Evolutionary conservation across 1,140 invertebrate species (phyloP), one percentile per base, ranked within the genome.

Genomic region (Eurosta solidaginis): DNA sequence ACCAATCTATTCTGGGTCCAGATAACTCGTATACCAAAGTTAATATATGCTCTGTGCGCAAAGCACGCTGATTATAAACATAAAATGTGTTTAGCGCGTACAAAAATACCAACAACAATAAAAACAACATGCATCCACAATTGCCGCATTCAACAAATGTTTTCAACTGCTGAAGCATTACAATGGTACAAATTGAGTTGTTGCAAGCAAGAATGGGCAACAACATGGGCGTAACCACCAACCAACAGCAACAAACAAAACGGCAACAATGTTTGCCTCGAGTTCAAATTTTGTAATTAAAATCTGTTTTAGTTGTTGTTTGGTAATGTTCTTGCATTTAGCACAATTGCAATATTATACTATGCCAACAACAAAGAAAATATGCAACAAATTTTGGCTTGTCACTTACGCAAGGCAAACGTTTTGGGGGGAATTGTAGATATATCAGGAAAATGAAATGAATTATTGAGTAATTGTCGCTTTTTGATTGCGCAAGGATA

Each of bases 241-340:
- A 49, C 12, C 47, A 49, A 49, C 9, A 22, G 22, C 49, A 52
- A 52, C 9, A n/a, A n/a, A n/a, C n/a, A n/a, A n/a, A 17, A 25
- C 49, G 10, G 22, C 49, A 52, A 52, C 22, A 52, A 52, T 25
- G n/a, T 52, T 22, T 49, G 47, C 17, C 4, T 10, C 12, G 27
- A 54, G 22, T 54, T 10, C 22, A 68, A 20, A 68, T 68, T 68
- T 68, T 68, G 59, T 68, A 68, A 68, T 68, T 68, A 68, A 68
- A 68, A 40, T 68, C 59, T 68, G 59, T 68, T 68, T 68, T 42
- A 68, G 59, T 68, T 68, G 59, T 68, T 68, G 59, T n/a, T 20
- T 17, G 29, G 7, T 68, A 40, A 40, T 63, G 33, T 36, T 63
- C 17, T 63, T 36, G 29, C 17, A 14, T 14, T 9, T n/a, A 14